phyloP scores from a whole-genome alignment of 2,797 vertebrate genomes.

The Thripadectes ignobilis region DNA sequence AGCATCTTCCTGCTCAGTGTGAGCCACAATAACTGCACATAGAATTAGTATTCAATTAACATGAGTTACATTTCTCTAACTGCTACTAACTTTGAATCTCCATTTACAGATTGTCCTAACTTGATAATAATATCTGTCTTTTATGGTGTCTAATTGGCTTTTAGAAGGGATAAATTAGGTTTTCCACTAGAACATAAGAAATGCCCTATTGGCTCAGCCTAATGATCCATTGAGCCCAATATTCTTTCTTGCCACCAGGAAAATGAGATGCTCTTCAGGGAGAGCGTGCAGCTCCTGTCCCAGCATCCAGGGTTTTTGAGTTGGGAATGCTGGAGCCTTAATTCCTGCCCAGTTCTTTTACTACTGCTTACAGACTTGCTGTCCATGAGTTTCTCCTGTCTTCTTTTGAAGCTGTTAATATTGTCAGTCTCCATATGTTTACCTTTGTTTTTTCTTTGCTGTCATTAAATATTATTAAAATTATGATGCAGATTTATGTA shows the following conservation, averaged over 20 bases:
- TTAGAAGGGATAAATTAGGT: constrained; percentile 26
- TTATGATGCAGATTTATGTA: neutral
- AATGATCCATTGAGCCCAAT: neutral
- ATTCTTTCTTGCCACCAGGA: neutral
- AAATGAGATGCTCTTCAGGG: neutral
- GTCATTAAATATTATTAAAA: neutral
- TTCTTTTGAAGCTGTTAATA: neutral
- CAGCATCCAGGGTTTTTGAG: neutral
- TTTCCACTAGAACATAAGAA: neutral
- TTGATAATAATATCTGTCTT: constrained; percentile 37
- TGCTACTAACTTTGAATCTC: constrained; percentile 31
- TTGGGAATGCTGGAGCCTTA: neutral
- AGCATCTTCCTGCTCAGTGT: constrained; percentile 22
- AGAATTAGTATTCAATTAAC: constrained; percentile 71
- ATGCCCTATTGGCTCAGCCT: neutral
- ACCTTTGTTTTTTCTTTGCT: neutral
- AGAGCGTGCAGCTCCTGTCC: neutral
- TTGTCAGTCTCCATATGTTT: neutral
- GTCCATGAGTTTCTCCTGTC: neutral
- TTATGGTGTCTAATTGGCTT: constrained; percentile 43
- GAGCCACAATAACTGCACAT: constrained; percentile 65
- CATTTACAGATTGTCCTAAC: constrained; percentile 55
- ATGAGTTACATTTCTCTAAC: constrained; percentile 40
- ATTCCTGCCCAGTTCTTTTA: neutral
- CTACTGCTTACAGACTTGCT: neutral